Percentiles rank a stretch among this genome's conserved stretches.
Conservation (phyloP, 2,113 vertebrate genomes). For the Amphiprion percula region DNA sequence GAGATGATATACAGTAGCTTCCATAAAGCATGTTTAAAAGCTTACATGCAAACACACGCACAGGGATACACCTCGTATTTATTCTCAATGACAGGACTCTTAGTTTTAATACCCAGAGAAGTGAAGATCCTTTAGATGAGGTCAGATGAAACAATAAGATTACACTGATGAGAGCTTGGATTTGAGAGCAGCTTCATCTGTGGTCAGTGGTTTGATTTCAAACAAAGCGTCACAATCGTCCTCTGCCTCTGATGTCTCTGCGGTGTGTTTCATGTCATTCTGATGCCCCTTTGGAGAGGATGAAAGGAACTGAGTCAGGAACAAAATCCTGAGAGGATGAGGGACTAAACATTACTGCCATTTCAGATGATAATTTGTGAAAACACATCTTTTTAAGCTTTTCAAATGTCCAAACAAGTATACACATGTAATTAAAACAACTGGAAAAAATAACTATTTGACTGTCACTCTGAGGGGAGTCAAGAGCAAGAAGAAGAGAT, state of each 20-base stretch:
- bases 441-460: background rate
- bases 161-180: background rate
- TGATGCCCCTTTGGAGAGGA: slow-evolving; percentile 26
- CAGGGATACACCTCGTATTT: slow-evolving; percentile 23
- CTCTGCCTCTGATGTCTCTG: slow-evolving; percentile 12
- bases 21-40: slow-evolving; percentile 3
- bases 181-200: slow-evolving; percentile 11
- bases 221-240: slow-evolving; percentile 1
- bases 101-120: slow-evolving; percentile 24
- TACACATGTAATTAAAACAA: background rate
- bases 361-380: background rate
- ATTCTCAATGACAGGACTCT: slow-evolving; percentile 2
- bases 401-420: background rate
- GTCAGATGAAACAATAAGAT: slow-evolving; percentile 42
- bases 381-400: background rate
- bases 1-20: background rate
- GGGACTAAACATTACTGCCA: background rate
- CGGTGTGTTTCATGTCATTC: slow-evolving; percentile 17
- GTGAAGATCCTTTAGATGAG: slow-evolving; percentile 29
- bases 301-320: slow-evolving; percentile 43
- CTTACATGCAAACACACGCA: slow-evolving; percentile 11
- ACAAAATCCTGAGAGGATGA: background rate
- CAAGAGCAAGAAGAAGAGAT: background rate
- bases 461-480: background rate
- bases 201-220: background rate